These are phyloP conservation scores for Pyrgus malvae DNA, from an alignment of 2,888 invertebrate genomes.

Conservation along the genomic window DNA sequence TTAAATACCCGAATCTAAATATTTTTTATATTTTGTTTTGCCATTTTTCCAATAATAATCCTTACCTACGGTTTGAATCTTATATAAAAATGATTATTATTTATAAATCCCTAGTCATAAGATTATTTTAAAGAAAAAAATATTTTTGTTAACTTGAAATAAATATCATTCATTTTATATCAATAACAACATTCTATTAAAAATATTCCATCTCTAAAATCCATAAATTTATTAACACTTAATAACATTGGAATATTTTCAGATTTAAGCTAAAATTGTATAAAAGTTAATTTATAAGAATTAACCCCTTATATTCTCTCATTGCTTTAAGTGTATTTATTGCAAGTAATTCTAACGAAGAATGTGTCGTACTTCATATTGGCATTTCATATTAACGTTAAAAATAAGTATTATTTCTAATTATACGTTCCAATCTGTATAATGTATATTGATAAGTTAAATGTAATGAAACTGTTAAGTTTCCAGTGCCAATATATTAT, in stretches of 20 bases:
- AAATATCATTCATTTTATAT: neutral
- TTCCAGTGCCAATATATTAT: conserved; percentile 65
- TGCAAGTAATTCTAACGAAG: conserved; percentile 38
- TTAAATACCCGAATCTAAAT: too few relatives aligned
- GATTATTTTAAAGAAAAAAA: conserved; percentile 46
- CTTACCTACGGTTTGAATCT: neutral
- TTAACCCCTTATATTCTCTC: conserved; percentile 42
- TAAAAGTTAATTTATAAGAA: too few relatives aligned
- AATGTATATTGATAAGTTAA: conserved; percentile 48
- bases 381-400: conserved; percentile 63
- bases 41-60: too few relatives aligned
- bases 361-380: conserved; percentile 71
- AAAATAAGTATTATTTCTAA: conserved; percentile 42
- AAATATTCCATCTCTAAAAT: neutral
- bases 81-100: neutral
- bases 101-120: conserved; percentile 56
- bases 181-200: neutral
- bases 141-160: conserved; percentile 23
- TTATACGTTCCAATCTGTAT: conserved; percentile 58
- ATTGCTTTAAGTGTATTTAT: conserved; percentile 52
- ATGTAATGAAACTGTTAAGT: conserved; percentile 45
- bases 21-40: too few relatives aligned
- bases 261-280: neutral
- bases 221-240: neutral
- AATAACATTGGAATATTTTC: too few relatives aligned